Conservation (phyloP, 1,140 invertebrate species). For the Drosophila paulistorum region DNA sequence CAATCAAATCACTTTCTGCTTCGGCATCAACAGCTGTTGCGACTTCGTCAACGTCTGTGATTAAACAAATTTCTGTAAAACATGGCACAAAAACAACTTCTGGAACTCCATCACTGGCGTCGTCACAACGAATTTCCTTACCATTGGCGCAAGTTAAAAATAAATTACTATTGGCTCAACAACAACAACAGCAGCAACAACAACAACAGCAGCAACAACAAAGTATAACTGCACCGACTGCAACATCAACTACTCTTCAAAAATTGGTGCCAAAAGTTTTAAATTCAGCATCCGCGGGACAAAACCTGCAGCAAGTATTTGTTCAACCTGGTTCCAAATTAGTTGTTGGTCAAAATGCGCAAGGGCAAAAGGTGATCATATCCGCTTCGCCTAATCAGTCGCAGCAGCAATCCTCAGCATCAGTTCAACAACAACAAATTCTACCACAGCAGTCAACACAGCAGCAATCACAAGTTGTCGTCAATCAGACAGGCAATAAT, state of each 20-base stretch:
- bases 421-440: constrained; percentile 63
- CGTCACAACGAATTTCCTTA: constrained; percentile 65
- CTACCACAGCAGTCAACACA: constrained; percentile 56
- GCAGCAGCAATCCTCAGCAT: constrained; percentile 44
- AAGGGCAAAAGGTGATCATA: constrained; percentile 79
- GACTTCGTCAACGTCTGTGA: constrained; percentile 48
- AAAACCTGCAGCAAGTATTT: constrained; percentile 72
- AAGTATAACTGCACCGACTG: not conserved
- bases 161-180: constrained; percentile 59
- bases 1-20: constrained; percentile 63
- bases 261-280: constrained; percentile 60
- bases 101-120: constrained; percentile 41
- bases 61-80: constrained; percentile 74
- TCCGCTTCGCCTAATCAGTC: constrained; percentile 51
- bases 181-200: constrained; percentile 53
- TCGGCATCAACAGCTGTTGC: constrained; percentile 23
- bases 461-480: constrained; percentile 62
- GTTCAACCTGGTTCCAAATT: constrained; percentile 76
- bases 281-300: constrained; percentile 31
- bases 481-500: constrained; percentile 47
- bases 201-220: constrained; percentile 33
- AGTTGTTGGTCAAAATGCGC: constrained; percentile 72
- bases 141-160: constrained; percentile 69
- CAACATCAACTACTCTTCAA: constrained; percentile 48
- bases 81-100: constrained; percentile 62